Evolutionary conservation across 2,797 vertebrate genomes (phyloP).

Genomic region (Acanthornis magna): DNA sequence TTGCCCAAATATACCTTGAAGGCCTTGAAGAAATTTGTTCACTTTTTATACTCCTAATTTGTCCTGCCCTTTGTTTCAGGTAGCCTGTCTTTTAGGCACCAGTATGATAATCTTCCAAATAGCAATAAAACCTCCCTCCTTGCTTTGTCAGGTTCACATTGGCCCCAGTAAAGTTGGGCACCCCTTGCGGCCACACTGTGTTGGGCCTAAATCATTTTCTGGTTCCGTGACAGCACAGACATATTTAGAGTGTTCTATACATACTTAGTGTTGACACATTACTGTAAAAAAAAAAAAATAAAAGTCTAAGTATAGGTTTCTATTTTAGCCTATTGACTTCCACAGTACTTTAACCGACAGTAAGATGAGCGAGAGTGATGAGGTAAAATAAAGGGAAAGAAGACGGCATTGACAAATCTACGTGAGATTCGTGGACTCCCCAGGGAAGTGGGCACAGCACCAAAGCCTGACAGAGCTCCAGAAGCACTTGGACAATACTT

Average conservation of each 20-base stretch:
- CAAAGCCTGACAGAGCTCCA: not conserved
- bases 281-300: too few species aligned
- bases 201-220: too few species aligned
- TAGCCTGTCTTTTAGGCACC: too few species aligned
- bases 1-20: too few species aligned
- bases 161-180: not conserved
- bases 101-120: not conserved
- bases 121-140: not conserved
- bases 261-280: too few species aligned
- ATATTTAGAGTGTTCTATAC: not conserved
- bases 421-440: not conserved
- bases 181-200: accelerated
- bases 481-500: not conserved
- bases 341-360: not conserved
- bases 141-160: accelerated
- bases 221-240: not conserved
- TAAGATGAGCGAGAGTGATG: not conserved
- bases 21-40: too few species aligned
- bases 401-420: too few species aligned
- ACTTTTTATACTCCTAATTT: too few species aligned
- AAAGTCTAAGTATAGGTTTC: not conserved
- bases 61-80: too few species aligned
- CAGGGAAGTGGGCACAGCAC: too few species aligned
- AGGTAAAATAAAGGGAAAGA: not conserved
- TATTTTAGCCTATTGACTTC: not conserved